phyloP scores from a whole-genome alignment of 2,113 vertebrate genomes.

The Ptilonorhynchus violaceus region DNA sequence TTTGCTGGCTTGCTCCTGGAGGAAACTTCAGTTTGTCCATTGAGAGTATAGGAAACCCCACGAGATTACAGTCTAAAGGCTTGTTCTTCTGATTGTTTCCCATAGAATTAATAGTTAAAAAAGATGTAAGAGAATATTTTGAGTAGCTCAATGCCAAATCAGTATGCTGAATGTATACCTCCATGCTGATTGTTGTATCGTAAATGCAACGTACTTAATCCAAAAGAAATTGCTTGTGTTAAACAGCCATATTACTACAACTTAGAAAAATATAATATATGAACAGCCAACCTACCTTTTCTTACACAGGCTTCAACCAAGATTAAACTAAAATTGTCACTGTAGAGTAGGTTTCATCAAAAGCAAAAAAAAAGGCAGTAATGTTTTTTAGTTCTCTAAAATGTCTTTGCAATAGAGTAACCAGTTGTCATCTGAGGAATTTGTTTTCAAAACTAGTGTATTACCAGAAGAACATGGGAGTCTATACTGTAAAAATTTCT shows the following conservation, averaged over 20 bases:
- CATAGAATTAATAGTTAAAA: neutral
- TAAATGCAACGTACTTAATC: neutral
- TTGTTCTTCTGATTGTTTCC: neutral
- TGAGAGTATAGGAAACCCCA: neutral
- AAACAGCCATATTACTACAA: neutral
- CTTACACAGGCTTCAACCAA: neutral
- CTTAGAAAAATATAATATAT: neutral
- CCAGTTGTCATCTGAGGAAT: neutral
- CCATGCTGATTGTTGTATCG: neutral
- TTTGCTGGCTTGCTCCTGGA: neutral
- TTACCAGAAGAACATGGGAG: neutral
- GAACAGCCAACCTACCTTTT: neutral
- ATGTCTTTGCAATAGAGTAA: neutral
- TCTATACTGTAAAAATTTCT: neutral
- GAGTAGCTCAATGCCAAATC: neutral
- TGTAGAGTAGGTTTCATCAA: neutral
- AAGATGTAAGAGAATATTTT: neutral
- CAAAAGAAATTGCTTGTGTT: neutral
- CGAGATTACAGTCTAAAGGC: neutral
- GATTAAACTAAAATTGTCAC: neutral
- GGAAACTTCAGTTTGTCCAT: neutral
- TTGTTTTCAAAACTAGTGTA: neutral
- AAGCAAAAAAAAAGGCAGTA: neutral
- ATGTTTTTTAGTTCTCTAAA: neutral
- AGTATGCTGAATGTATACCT: neutral